Percentiles rank a stretch among this genome's conserved stretches.
Conservation (phyloP, 2,113 vertebrate genomes). For the Pachycephala philippinensis region DNA sequence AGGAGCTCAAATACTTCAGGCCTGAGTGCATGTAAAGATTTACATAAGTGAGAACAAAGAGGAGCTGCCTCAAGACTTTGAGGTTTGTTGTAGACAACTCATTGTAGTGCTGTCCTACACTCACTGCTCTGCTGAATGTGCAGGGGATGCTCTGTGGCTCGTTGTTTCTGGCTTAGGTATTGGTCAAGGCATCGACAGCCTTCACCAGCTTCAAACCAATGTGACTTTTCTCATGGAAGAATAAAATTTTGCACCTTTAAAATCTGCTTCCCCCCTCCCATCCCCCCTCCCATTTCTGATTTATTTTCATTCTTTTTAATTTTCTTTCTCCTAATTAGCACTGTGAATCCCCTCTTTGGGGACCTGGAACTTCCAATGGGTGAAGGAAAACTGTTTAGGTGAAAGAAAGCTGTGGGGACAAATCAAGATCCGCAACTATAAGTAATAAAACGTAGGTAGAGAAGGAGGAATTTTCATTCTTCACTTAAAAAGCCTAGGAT, state of each 20-base stretch:
- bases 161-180: neutral
- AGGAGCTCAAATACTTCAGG: neutral
- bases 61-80: neutral
- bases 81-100: neutral
- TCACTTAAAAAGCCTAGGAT: neutral
- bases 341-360: neutral
- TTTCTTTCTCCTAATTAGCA: neutral
- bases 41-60: neutral
- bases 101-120: accelerated
- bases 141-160: neutral
- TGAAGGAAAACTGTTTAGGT: neutral
- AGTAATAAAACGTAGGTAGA: neutral
- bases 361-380: neutral
- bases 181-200: neutral
- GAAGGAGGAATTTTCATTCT: neutral
- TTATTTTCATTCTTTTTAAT: neutral
- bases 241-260: neutral
- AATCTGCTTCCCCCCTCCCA: neutral
- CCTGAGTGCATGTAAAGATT: neutral
- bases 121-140: neutral
- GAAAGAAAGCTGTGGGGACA: neutral
- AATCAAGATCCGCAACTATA: neutral
- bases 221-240: neutral
- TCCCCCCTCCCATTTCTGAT: neutral
- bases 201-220: neutral